A percentile compares a stretch with the other conserved stretches of the same genome.
Conservation (phyloP, 1,140 invertebrate species). For the Hestina assimilis region DNA sequence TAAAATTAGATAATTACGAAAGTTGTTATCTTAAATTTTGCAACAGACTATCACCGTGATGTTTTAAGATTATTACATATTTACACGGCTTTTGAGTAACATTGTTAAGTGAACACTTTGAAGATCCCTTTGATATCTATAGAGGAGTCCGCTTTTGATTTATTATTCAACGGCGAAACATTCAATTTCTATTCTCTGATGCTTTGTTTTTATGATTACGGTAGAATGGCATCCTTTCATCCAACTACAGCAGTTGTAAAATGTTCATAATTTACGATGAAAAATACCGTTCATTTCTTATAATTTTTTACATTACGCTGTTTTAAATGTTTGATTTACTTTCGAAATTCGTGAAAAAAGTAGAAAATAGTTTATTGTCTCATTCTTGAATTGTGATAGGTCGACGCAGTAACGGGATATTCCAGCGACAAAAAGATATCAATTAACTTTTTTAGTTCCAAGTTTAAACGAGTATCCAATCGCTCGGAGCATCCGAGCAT, state of each 20-base stretch:
- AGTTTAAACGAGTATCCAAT: conserved; percentile 66
- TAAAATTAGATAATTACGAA: no score
- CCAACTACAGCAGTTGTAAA: not conserved
- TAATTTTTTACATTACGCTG: not conserved
- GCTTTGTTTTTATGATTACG: conserved; percentile 30
- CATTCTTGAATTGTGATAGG: conserved; percentile 45
- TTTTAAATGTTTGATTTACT: conserved; percentile 17
- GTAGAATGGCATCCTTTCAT: conserved; percentile 10
- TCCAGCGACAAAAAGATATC: conserved; percentile 63
- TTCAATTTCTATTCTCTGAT: conserved; percentile 32
- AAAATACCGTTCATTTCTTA: not conserved
- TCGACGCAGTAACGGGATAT: conserved; percentile 49
- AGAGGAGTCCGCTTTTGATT: conserved; percentile 50
- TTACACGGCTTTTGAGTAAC: conserved; percentile 52
- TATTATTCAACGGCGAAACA: conserved; percentile 57
- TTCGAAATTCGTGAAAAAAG: conserved; percentile 35
- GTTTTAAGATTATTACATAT: conserved; percentile 39
- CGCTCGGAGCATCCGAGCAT: conserved; percentile 53
- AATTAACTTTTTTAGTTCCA: conserved; percentile 69
- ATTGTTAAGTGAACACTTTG: conserved; percentile 58
- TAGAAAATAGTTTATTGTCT: conserved; percentile 38
- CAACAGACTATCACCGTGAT: conserved; percentile 17
- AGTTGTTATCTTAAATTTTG: not conserved
- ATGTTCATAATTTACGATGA: conserved; percentile 1
- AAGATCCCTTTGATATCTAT: conserved; percentile 58